These are phyloP conservation scores for Benitochromis conjunctus DNA, from an alignment of 2,113 vertebrate species.

Conservation along the genomic window DNA sequence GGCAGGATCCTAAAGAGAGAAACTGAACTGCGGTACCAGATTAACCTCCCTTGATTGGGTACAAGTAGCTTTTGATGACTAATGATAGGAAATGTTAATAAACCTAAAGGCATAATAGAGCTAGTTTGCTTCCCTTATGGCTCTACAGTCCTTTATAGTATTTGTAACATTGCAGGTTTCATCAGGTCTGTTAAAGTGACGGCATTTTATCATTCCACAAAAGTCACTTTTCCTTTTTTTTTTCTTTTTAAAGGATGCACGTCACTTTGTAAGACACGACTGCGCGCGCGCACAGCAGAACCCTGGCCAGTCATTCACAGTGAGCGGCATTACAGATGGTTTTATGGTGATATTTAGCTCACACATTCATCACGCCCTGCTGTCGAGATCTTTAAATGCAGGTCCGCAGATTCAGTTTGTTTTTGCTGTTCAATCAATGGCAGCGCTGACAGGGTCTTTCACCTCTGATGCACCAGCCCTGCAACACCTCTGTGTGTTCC, in stretches of 20 bases:
- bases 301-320: background rate
- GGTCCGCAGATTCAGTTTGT: conserved; percentile 33
- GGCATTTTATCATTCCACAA: background rate
- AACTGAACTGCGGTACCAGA: background rate
- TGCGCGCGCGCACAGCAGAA: background rate
- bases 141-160: background rate
- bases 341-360: conserved; percentile 37
- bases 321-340: conserved; percentile 19
- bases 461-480: conserved; percentile 21
- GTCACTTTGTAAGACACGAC: background rate
- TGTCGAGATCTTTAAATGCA: conserved; percentile 7
- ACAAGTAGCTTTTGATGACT: background rate
- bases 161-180: background rate
- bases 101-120: background rate
- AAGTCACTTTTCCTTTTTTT: background rate
- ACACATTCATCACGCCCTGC: conserved; percentile 25
- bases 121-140: background rate
- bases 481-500: conserved; percentile 8
- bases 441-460: background rate
- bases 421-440: conserved; percentile 20
- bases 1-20: background rate
- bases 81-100: background rate
- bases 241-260: background rate
- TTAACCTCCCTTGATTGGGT: background rate
- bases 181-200: background rate